Evolutionary conservation across 2,797 vertebrate species (phyloP).

Genomic region (Microctenopoma steveboyesi): DNA sequence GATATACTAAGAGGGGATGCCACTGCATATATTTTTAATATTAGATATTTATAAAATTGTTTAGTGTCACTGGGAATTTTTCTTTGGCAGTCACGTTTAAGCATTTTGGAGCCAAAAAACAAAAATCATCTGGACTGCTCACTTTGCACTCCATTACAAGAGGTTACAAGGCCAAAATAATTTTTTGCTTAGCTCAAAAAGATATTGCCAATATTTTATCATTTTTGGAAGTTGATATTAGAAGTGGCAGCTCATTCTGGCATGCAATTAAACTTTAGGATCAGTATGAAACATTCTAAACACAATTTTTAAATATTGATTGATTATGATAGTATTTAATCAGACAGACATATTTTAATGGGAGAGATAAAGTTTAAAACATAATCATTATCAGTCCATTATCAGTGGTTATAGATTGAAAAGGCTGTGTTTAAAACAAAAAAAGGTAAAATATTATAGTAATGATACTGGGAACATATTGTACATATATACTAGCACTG

Average conservation of each 20-base stretch:
- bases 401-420: conserved; percentile 7
- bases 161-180: conserved; percentile 54
- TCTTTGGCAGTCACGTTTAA: conserved; percentile 51
- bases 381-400: too few species aligned
- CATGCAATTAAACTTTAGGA: conserved; percentile 28
- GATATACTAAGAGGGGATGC: conserved; percentile 39
- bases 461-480: too few species aligned
- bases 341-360: neutral
- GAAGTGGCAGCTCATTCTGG: conserved; percentile 41
- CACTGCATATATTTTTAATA: too few species aligned
- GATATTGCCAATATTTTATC: conserved; percentile 36
- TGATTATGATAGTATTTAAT: neutral
- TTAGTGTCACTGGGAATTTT: conserved; percentile 55
- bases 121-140: conserved; percentile 52
- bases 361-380: too few species aligned
- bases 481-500: neutral
- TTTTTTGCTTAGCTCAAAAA: conserved; percentile 52
- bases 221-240: conserved; percentile 36
- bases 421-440: neutral
- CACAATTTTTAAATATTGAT: conserved; percentile 33
- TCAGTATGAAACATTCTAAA: conserved; percentile 25
- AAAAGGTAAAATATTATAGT: too few species aligned
- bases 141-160: conserved; percentile 53
- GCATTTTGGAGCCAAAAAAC: conserved; percentile 46
- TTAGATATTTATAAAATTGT: too few species aligned